These are phyloP conservation scores for Horisme vitalbata DNA, from an alignment of 2,888 invertebrate species.

Conservation along the genomic window DNA sequence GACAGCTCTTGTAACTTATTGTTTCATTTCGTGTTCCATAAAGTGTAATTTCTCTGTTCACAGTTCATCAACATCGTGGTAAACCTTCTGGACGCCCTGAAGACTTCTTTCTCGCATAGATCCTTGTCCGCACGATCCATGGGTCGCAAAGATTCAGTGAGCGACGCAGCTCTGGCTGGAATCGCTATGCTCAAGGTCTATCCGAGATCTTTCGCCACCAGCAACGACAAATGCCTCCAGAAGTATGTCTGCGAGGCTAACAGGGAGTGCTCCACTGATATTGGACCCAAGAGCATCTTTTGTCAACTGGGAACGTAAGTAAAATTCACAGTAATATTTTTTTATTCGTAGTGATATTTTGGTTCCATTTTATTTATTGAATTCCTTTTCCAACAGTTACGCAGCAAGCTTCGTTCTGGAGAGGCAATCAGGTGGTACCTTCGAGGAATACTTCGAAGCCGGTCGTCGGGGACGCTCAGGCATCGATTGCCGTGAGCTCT, in stretches of 20 bases:
- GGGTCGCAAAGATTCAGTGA: constrained; percentile 93
- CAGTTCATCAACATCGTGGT: constrained; percentile 97
- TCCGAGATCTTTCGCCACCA: constrained; percentile 89
- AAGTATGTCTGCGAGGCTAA: constrained; percentile 96
- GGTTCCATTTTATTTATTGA: neutral
- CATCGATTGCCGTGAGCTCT: constrained; percentile 92
- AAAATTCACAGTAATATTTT: neutral
- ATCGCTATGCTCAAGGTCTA: constrained; percentile 95
- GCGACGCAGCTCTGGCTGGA: constrained; percentile 94
- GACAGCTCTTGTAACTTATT: constrained; percentile 8
- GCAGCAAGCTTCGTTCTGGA: constrained; percentile 93
- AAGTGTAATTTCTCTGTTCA: constrained; percentile 9
- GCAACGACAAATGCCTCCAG: constrained; percentile 92
- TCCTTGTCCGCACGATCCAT: constrained; percentile 92
- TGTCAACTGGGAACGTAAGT: constrained; percentile 97
- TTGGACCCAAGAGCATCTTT: constrained; percentile 92
- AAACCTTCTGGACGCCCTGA: constrained; percentile 94
- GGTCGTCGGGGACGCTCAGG: constrained; percentile 93
- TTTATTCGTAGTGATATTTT: neutral
- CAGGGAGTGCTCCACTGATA: constrained; percentile 91
- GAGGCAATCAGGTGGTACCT: constrained; percentile 87
- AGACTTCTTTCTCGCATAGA: constrained; percentile 96
- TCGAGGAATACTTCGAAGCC: constrained; percentile 92
- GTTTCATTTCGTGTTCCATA: neutral
- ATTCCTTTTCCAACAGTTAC: constrained; percentile 82